phyloP scores from a whole-genome alignment of 2,888 invertebrate species.

The Agonopterix arenella region DNA sequence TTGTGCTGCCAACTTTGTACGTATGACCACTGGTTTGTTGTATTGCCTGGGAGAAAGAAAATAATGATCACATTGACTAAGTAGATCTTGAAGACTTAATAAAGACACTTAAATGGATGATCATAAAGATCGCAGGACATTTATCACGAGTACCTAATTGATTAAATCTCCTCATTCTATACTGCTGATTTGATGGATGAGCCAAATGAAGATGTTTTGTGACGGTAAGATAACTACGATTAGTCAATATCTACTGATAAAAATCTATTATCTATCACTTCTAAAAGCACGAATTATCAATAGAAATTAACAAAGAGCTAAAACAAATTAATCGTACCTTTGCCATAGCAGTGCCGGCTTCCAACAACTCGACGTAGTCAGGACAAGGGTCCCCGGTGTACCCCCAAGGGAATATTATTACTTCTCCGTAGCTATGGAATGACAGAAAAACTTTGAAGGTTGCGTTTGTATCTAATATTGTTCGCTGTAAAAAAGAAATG shows the following conservation, averaged over 20 bases:
- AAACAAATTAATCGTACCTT: slow-evolving; percentile 31
- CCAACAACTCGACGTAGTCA: slow-evolving; percentile 56
- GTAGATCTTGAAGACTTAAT: too few species aligned
- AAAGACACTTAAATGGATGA: too few species aligned
- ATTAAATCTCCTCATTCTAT: too few species aligned
- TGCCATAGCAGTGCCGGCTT: slow-evolving; percentile 61
- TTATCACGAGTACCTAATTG: too few species aligned
- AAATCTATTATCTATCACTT: too few species aligned
- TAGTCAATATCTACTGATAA: too few species aligned
- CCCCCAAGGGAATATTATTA: slow-evolving; percentile 68
- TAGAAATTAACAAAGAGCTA: background rate
- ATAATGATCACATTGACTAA: background rate
- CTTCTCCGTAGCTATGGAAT: slow-evolving; percentile 66
- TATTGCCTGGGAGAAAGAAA: slow-evolving; percentile 41
- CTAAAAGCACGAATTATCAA: too few species aligned
- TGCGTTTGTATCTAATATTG: slow-evolving; percentile 27
- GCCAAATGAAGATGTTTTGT: too few species aligned
- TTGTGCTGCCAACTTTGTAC: slow-evolving; percentile 66
- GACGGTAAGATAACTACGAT: too few species aligned
- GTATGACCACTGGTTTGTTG: slow-evolving; percentile 42
- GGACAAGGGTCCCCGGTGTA: slow-evolving; percentile 58
- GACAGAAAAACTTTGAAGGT: slow-evolving; percentile 62
- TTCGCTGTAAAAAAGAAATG: slow-evolving; percentile 27
- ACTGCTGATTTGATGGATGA: too few species aligned
- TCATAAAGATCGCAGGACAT: too few species aligned